Evolutionary conservation across 2,888 invertebrate genomes (phyloP).

Genomic region (Dasypolia templi): DNA sequence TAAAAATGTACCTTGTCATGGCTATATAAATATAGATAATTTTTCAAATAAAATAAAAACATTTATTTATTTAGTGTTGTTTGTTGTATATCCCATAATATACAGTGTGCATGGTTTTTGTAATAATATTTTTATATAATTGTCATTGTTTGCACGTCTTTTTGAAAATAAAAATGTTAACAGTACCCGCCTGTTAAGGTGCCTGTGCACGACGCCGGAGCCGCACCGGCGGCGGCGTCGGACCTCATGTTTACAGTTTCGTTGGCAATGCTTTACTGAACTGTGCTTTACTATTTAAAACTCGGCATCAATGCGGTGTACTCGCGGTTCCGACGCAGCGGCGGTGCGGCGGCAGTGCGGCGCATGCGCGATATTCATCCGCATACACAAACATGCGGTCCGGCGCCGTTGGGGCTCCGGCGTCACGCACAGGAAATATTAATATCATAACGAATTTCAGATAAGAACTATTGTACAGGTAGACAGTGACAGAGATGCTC

Average conservation of each 20-base stretch:
- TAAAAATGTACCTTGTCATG: constrained; percentile 36
- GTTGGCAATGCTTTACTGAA: too few species aligned
- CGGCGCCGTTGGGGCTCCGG: too few species aligned
- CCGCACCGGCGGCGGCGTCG: too few species aligned
- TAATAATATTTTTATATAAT: constrained; percentile 30
- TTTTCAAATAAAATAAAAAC: constrained; percentile 44
- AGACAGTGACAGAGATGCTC: not conserved
- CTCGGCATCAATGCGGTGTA: too few species aligned
- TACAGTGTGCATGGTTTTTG: constrained; percentile 45
- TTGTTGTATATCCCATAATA: constrained; percentile 26
- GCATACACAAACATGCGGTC: too few species aligned
- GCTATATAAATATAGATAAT: constrained; percentile 65
- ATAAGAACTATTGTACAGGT: not conserved
- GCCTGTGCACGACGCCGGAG: too few species aligned
- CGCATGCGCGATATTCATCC: too few species aligned
- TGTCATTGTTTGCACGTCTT: constrained; percentile 22
- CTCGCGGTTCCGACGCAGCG: too few species aligned
- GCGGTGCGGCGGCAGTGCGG: too few species aligned
- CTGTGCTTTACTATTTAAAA: too few species aligned
- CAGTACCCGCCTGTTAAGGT: not conserved
- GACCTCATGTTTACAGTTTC: too few species aligned
- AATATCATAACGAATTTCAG: constrained; percentile 1
- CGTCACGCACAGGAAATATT: too few species aligned
- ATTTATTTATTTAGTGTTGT: constrained; percentile 36
- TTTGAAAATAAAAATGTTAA: not conserved